These are phyloP conservation scores for Caranx melampygus DNA, from an alignment of 2,113 vertebrate species.

Conservation along the genomic window DNA sequence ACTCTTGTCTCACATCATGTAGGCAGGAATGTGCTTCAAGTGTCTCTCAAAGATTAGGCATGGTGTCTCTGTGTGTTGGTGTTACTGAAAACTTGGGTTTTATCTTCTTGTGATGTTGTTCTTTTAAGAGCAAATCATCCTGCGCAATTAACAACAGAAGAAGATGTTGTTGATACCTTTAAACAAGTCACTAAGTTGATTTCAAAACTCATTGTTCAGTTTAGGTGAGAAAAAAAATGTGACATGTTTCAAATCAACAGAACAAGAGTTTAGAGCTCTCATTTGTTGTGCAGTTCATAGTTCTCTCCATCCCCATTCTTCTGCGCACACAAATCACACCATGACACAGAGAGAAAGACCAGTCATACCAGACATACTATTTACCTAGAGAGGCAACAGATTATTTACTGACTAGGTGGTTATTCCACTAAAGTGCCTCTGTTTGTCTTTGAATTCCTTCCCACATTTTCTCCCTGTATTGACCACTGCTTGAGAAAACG, in stretches of 20 bases:
- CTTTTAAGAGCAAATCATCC: conserved; percentile 33
- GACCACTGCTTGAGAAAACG: conserved; percentile 63
- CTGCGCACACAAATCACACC: conserved; percentile 46
- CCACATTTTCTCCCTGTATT: conserved; percentile 57
- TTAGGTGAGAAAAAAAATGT: conserved; percentile 30
- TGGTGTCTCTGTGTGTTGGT: background rate
- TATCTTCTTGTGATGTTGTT: conserved; percentile 29
- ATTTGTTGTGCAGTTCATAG: conserved; percentile 51
- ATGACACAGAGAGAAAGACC: conserved; percentile 31
- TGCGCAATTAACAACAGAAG: conserved; percentile 46
- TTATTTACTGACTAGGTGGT: conserved; percentile 62
- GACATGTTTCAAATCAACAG: conserved; percentile 59
- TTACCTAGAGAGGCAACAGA: conserved; percentile 62
- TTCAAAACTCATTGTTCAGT: conserved; percentile 54
- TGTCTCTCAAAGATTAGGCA: conserved; percentile 30
- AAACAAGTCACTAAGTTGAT: conserved; percentile 47
- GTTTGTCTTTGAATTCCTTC: conserved; percentile 49
- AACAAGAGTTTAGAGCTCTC: conserved; percentile 25
- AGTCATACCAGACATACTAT: conserved; percentile 49
- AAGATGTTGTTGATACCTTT: conserved; percentile 36
- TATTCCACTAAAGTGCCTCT: conserved; percentile 45
- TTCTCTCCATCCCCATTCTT: conserved; percentile 23
- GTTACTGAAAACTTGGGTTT: conserved; percentile 11
- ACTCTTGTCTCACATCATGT: conserved; percentile 25
- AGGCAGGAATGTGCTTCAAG: conserved; percentile 23